Conservation (phyloP, 2,113 vertebrate genomes). For the Lucifuga dentata region DNA sequence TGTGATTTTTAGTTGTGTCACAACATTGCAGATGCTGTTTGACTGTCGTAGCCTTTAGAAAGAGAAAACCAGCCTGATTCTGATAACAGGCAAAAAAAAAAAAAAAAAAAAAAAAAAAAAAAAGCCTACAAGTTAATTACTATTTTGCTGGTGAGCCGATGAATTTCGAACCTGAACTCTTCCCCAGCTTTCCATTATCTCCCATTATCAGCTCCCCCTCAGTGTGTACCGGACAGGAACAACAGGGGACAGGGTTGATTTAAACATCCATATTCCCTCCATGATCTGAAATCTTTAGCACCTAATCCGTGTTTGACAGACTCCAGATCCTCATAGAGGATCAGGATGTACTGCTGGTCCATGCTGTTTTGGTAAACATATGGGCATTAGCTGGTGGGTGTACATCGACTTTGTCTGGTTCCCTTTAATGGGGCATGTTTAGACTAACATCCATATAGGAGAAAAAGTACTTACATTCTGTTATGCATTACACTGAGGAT, state of each 20-base stretch:
- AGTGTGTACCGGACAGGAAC: slow-evolving; percentile 27
- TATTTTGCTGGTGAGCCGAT: not conserved
- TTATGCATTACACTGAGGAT: not conserved
- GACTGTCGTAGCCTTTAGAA: no score
- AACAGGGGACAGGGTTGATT: slow-evolving; percentile 68
- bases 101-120: no score
- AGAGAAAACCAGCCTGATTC: no score
- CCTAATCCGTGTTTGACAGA: slow-evolving; percentile 53
- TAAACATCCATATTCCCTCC: slow-evolving; percentile 48
- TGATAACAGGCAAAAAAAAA: no score
- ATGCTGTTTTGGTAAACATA: slow-evolving; percentile 37
- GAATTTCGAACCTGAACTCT: no score
- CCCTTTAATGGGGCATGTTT: slow-evolving; percentile 53
- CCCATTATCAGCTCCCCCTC: not conserved
- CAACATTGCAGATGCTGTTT: not conserved
- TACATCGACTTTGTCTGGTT: slow-evolving; percentile 14
- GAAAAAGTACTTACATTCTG: slow-evolving; percentile 1
- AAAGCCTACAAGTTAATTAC: not conserved
- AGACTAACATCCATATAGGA: slow-evolving; percentile 35
- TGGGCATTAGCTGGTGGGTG: slow-evolving; percentile 22
- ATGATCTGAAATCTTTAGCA: slow-evolving; percentile 39
- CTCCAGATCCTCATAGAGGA: slow-evolving; percentile 42
- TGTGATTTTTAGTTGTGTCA: not conserved
- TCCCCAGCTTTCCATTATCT: not conserved
- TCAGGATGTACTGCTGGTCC: slow-evolving; percentile 24